phyloP scores from a whole-genome alignment of 2,797 vertebrate genomes.

The Mormyrus proboscirostris region DNA sequence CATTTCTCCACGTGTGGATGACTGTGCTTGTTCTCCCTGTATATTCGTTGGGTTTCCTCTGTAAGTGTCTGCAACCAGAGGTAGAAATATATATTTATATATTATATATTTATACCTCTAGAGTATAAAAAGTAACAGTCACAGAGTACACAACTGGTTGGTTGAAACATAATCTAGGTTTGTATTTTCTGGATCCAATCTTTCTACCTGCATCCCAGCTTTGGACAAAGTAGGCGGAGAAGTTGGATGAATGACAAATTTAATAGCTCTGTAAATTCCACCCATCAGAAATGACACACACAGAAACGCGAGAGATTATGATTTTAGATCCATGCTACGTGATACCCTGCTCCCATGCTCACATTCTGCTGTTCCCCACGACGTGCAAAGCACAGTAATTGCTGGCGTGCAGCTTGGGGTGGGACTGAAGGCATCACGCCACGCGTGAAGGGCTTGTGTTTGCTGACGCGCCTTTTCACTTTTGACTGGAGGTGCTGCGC shows the following conservation, averaged over 20 bases:
- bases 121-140: background rate
- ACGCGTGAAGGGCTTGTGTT: background rate
- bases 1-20: background rate
- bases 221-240: background rate
- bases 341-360: background rate
- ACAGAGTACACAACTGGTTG: background rate
- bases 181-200: background rate
- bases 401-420: background rate
- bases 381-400: background rate
- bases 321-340: background rate
- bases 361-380: background rate
- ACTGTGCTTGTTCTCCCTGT: background rate
- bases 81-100: background rate
- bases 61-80: background rate
- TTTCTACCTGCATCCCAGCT: background rate
- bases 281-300: background rate
- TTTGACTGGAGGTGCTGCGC: background rate
- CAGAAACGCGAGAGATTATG: background rate
- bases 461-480: background rate
- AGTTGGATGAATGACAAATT: background rate
- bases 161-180: background rate
- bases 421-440: background rate
- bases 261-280: background rate
- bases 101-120: no score
- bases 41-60: background rate